phyloP scores from a whole-genome alignment of 2,888 invertebrate genomes.

The Autographa gamma region DNA sequence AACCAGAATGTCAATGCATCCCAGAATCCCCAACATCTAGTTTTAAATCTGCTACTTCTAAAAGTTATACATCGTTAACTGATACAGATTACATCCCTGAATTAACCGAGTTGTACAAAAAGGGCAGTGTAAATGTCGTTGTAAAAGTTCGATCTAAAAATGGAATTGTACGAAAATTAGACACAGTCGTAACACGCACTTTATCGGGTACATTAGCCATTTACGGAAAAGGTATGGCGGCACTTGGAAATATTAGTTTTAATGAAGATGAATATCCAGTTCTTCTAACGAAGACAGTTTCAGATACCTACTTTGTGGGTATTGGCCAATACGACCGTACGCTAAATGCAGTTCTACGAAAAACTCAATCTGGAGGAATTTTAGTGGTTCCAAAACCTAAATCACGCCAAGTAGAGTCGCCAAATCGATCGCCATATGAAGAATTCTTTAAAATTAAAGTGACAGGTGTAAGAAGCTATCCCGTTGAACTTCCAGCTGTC shows the following conservation, averaged over 20 bases:
- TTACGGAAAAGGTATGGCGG: slow-evolving; percentile 49
- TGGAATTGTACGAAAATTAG: slow-evolving; percentile 39
- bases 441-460: slow-evolving; percentile 63
- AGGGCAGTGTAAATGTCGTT: slow-evolving; percentile 28
- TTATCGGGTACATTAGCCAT: slow-evolving; percentile 62
- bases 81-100: slow-evolving; percentile 21
- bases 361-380: slow-evolving; percentile 58
- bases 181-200: slow-evolving; percentile 57
- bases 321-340: slow-evolving; percentile 28
- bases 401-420: not conserved
- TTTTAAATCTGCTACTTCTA: slow-evolving; percentile 8
- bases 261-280: slow-evolving; percentile 56
- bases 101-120: slow-evolving; percentile 41
- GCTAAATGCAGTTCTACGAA: slow-evolving; percentile 63
- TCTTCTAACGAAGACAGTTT: slow-evolving; percentile 51
- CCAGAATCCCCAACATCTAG: not conserved
- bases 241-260: slow-evolving; percentile 43
- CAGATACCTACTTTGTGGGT: slow-evolving; percentile 55
- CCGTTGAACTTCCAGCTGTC: slow-evolving; percentile 63
- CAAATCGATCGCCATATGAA: not conserved
- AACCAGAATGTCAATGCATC: slow-evolving; percentile 1
- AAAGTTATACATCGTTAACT: not conserved
- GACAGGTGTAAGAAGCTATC: slow-evolving; percentile 46
- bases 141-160: slow-evolving; percentile 56
- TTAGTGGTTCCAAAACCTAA: slow-evolving; percentile 49